Percentiles rank a stretch among this genome's conserved stretches.
Evolutionary conservation across 2,888 invertebrate genomes (phyloP).

Genomic region (Heteromyza rotundicornis): DNA sequence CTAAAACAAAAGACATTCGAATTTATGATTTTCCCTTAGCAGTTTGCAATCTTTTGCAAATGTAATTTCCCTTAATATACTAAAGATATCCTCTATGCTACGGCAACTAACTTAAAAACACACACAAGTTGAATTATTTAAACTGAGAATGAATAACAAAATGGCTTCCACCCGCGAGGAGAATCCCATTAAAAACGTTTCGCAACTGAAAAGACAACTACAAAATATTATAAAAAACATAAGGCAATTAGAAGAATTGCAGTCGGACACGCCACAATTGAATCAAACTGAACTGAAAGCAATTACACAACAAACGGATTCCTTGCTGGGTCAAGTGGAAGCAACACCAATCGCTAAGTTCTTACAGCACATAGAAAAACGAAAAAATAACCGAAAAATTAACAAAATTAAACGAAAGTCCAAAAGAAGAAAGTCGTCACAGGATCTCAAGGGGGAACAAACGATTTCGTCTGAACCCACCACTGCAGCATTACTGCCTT

Average conservation of each 20-base stretch:
- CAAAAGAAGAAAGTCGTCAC: too few relatives aligned
- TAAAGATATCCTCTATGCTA: too few relatives aligned
- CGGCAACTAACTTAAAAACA: background rate
- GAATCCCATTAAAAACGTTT: slow-evolving; percentile 4
- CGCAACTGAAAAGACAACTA: slow-evolving; percentile 16
- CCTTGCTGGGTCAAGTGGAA: background rate
- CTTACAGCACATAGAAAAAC: slow-evolving; percentile 27
- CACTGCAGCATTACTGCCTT: background rate
- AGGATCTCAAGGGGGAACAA: too few relatives aligned
- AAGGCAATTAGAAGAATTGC: slow-evolving; percentile 23
- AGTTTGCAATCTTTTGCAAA: background rate
- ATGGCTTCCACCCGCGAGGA: background rate
- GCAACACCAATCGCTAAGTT: slow-evolving; percentile 12
- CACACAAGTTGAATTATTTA: background rate
- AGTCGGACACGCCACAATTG: slow-evolving; percentile 6
- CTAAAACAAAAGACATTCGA: background rate
- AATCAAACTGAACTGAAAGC: background rate
- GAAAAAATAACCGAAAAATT: background rate
- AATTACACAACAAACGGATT: background rate
- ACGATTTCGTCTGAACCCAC: background rate
- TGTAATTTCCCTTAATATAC: too few relatives aligned
- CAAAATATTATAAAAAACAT: slow-evolving; percentile 22
- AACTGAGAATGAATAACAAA: background rate
- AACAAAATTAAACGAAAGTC: background rate
- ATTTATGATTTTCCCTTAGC: background rate